A percentile compares a stretch with the other conserved stretches of the same genome.
Conservation (phyloP, 2,113 vertebrate genomes). For the Leptosomus discolor region DNA sequence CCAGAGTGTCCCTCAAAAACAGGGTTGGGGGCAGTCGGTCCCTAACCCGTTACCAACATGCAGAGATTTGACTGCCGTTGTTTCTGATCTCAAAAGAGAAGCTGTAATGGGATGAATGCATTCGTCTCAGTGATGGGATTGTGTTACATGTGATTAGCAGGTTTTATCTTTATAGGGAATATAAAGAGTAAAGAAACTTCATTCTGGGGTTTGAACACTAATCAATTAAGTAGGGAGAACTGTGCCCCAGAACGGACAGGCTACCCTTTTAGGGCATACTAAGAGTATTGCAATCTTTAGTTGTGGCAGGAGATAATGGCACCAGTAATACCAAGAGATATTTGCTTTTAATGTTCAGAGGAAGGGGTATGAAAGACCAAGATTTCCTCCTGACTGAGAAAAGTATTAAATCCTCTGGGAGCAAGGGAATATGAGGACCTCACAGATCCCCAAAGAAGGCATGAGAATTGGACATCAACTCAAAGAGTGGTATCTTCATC, state of each 20-base stretch:
- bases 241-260: background rate
- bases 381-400: background rate
- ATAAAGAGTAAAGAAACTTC: background rate
- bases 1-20: background rate
- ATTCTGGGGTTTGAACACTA: background rate
- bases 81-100: constrained; percentile 2
- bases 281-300: background rate
- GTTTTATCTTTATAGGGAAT: background rate
- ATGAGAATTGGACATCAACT: background rate
- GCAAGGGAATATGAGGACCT: background rate
- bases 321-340: background rate
- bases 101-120: background rate
- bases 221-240: background rate
- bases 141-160: background rate
- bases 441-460: background rate
- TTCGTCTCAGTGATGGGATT: background rate
- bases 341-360: background rate
- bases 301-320: background rate
- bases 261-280: background rate
- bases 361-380: background rate
- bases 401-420: background rate
- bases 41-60: background rate
- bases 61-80: background rate
- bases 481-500: background rate
- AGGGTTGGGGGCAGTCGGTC: background rate